phyloP scores from a whole-genome alignment of 2,888 invertebrate species.

The Trichogramma evanescens region DNA sequence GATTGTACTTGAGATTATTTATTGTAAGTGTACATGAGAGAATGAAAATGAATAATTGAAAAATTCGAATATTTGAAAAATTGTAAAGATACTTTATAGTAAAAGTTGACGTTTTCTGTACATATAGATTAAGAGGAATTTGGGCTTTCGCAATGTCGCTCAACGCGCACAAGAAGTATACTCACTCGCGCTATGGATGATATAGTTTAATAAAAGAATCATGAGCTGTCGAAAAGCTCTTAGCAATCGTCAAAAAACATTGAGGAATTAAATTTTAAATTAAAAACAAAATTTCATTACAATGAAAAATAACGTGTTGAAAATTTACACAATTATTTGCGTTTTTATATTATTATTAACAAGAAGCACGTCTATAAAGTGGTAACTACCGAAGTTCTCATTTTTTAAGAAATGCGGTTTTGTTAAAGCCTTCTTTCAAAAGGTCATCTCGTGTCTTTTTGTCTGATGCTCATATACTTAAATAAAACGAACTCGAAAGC shows the following conservation, averaged over 20 bases:
- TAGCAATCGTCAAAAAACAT: conserved; percentile 2
- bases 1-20: conserved; percentile 1
- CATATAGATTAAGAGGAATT: conserved; percentile 24
- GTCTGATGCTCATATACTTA: conserved; percentile 39
- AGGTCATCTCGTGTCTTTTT: conserved; percentile 31
- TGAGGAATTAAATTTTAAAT: not conserved
- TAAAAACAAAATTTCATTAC: not conserved
- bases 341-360: conserved; percentile 5
- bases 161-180: conserved; percentile 11
- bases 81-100: conserved; percentile 22
- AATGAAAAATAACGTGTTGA: not conserved
- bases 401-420: no score
- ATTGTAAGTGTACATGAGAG: conserved; percentile 4
- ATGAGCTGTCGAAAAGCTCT: conserved; percentile 6
- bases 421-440: conserved; percentile 9
- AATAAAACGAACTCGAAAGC: conserved; percentile 45
- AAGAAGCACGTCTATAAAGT: not conserved
- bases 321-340: not conserved
- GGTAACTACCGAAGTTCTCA: no score
- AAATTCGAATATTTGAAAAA: conserved; percentile 5
- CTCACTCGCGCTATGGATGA: not conserved
- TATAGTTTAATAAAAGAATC: not conserved
- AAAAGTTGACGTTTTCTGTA: conserved; percentile 18
- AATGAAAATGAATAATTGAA: conserved; percentile 1
- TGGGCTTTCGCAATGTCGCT: conserved; percentile 23